Percentiles rank a stretch among this genome's conserved stretches.
Conservation (phyloP, 1,140 invertebrate species). For the Meloidogyne hapla region DNA sequence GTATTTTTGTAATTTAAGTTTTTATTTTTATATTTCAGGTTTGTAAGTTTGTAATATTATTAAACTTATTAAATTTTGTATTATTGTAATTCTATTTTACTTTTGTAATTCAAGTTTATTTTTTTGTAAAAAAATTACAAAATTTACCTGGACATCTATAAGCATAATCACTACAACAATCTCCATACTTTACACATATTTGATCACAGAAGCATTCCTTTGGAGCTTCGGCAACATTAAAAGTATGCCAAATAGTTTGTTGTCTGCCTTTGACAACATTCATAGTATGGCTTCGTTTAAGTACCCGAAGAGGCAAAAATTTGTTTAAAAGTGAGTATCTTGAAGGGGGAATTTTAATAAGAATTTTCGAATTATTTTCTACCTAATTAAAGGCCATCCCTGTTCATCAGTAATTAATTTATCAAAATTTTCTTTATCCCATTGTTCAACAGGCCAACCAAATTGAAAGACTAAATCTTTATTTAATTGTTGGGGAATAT, state of each 20-base stretch:
- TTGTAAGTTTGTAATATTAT: too few species aligned
- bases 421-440: slow-evolving; percentile 1
- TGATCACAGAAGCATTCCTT: slow-evolving; percentile 24
- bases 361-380: too few species aligned
- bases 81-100: too few species aligned
- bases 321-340: slow-evolving; percentile 23
- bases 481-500: not conserved
- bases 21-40: too few species aligned
- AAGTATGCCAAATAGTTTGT: not conserved
- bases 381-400: not conserved
- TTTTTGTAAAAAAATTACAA: not conserved
- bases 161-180: slow-evolving; percentile 18
- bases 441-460: slow-evolving; percentile 5
- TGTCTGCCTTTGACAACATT: not conserved
- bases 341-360: too few species aligned
- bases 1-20: too few species aligned
- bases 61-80: too few species aligned
- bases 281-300: slow-evolving; percentile 13
- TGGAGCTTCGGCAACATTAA: not conserved
- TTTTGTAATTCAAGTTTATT: too few species aligned
- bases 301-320: slow-evolving; percentile 13
- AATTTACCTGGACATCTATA: slow-evolving; percentile 10
- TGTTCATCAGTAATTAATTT: not conserved
- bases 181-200: slow-evolving; percentile 7
- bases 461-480: not conserved